Evolutionary conservation across 2,797 vertebrate species (phyloP), one percentile per base, ranked within the genome.

Genomic region (Poecilia wingei): DNA sequence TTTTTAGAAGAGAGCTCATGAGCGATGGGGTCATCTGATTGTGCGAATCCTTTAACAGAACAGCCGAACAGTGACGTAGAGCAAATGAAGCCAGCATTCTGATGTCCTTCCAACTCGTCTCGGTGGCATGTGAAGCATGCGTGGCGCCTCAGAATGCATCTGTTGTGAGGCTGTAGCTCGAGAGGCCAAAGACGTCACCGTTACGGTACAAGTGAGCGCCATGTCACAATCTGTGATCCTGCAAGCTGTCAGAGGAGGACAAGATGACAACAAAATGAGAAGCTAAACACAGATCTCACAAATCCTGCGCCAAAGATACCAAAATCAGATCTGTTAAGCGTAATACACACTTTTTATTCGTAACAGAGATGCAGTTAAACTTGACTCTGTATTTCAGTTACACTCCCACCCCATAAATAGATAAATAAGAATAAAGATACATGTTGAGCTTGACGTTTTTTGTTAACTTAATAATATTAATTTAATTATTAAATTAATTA

Each of bases 101-200:
- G 41, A 53, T 75, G 45, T 75, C 82, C 20, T 80, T 81, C 57
- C 74, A 76, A 70, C 78, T 86, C 84, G 20, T 85, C 88, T 86
- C 81, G 7, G 80, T 8, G 87, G 89, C 86, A 89, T 90, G 84
- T 77, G 51, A 83, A 85, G 71, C 41, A 90, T 90, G 90, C 68
- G 69, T 64, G 91, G 79, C 43, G 43, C 69, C 69, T 81, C 86
- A 87, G 75, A 88, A 90, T 64, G 87, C 73, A 1, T 47, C 76
- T 39, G 83, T 90, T 93, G 88, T 91, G 57, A 51, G 47, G 77
- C 76, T 71, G 66, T 75, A 41, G 78, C 73, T 70, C 33, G 4
- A 70, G 74, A 86, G 84, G 74, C 72, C 25, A 74, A 79, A 78
- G 81, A 85, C 75, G 77, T 86, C 89, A 89, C 82, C 2, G 51